Conservation (phyloP, 1,140 invertebrate species). For the Drosophila albomicans region DNA sequence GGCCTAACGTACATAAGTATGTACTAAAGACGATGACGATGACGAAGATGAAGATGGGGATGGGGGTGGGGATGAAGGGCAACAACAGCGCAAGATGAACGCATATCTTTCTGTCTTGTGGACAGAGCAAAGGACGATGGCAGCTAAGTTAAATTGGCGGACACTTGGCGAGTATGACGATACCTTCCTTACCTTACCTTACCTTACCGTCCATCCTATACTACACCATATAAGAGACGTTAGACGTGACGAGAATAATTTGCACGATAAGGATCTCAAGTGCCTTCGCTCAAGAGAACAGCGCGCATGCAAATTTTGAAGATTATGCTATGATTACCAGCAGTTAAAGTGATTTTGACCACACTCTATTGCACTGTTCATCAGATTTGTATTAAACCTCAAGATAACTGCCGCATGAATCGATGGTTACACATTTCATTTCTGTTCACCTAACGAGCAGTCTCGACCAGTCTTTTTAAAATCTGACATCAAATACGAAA, state of each 20-base stretch:
- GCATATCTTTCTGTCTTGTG: constrained; percentile 15
- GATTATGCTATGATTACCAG: constrained; percentile 83
- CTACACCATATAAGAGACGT: constrained; percentile 47
- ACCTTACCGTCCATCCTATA: background rate
- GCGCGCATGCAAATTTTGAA: constrained; percentile 83
- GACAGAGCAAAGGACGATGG: constrained; percentile 28
- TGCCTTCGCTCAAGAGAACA: constrained; percentile 52
- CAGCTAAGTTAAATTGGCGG: constrained; percentile 65
- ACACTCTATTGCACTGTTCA: constrained; percentile 16
- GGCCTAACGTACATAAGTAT: constrained; percentile 66
- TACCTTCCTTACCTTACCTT: constrained; percentile 33
- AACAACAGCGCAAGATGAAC: background rate
- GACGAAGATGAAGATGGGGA: background rate
- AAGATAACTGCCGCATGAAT: constrained; percentile 24
- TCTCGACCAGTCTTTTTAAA: background rate
- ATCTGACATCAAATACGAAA: background rate
- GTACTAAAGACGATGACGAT: background rate
- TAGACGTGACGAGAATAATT: constrained; percentile 84
- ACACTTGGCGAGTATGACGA: constrained; percentile 56
- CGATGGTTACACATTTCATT: constrained; percentile 16
- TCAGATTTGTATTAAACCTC: constrained; percentile 22
- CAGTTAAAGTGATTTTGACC: constrained; percentile 75
- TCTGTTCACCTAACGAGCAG: background rate
- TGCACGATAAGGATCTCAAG: constrained; percentile 79
- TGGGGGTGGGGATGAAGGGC: background rate